Percentiles rank a stretch among this genome's conserved stretches.
Conservation (phyloP, 1,140 invertebrate genomes). For the Drosophila ambigua region DNA sequence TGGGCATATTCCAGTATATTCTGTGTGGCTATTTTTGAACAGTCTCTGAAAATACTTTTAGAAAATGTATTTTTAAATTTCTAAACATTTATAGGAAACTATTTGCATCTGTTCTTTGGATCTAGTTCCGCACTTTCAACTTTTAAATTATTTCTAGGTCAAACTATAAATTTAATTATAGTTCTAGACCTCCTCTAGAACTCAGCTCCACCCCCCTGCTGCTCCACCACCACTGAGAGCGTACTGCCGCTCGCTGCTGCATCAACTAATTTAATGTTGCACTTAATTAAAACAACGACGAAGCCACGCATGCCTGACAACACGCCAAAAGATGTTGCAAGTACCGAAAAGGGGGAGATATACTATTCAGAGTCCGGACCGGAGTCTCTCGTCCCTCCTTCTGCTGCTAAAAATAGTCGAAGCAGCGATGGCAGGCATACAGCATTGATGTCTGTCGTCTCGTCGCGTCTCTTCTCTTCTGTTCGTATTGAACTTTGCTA, state of each 20-base stretch:
- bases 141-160: conserved; percentile 76
- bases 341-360: conserved; percentile 36
- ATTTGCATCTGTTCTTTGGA: conserved; percentile 3
- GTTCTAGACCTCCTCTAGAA: conserved; percentile 39
- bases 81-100: conserved; percentile 10
- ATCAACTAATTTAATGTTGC: conserved; percentile 79
- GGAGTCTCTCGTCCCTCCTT: background rate
- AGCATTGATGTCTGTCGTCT: conserved; percentile 45
- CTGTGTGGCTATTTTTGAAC: background rate
- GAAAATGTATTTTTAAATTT: conserved; percentile 15
- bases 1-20: too few relatives aligned
- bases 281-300: conserved; percentile 74
- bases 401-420: conserved; percentile 69
- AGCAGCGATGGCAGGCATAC: conserved; percentile 26
- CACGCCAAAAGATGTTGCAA: conserved; percentile 42
- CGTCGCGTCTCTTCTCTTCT: conserved; percentile 22
- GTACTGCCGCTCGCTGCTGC: conserved; percentile 23
- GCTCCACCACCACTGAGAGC: background rate
- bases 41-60: background rate
- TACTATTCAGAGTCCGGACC: conserved; percentile 6
- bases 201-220: background rate
- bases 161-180: conserved; percentile 75
- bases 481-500: conserved; percentile 78
- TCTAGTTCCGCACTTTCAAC: conserved; percentile 50
- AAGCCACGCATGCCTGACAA: conserved; percentile 62